These are phyloP conservation scores for Butastur rufipennis DNA, from an alignment of 2,113 vertebrate genomes.

Conservation along the genomic window DNA sequence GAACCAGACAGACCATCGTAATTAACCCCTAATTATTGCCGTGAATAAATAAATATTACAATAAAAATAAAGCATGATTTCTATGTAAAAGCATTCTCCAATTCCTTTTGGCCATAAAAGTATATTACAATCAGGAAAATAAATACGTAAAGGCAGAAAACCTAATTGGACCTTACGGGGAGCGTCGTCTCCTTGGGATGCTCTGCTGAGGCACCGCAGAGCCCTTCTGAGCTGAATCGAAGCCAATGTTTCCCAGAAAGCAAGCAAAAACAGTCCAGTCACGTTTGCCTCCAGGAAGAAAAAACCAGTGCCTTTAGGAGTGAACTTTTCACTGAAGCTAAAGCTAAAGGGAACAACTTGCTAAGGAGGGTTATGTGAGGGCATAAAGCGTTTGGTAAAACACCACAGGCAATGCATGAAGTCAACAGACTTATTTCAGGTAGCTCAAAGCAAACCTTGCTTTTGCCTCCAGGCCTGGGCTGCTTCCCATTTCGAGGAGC, in stretches of 20 bases:
- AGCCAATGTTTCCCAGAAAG: background rate
- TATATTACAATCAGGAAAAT: background rate
- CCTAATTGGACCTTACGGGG: background rate
- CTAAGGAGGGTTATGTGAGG: background rate
- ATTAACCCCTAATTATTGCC: background rate
- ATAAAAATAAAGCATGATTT: background rate
- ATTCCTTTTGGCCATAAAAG: background rate
- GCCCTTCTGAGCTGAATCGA: background rate
- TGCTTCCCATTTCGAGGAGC: background rate
- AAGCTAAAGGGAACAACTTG: background rate
- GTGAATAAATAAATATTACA: background rate
- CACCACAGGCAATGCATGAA: accelerated
- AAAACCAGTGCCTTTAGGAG: background rate
- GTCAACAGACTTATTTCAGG: background rate
- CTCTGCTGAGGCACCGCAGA: background rate
- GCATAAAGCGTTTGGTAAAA: background rate
- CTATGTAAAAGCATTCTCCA: background rate
- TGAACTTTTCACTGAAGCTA: background rate
- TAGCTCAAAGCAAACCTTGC: background rate
- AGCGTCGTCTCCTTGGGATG: background rate
- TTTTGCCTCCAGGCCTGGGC: background rate
- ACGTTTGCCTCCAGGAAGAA: background rate
- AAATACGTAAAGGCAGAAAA: background rate
- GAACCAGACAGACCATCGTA: background rate
- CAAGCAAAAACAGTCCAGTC: background rate